Percentiles rank a stretch among this genome's conserved stretches.
Evolutionary conservation across 2,113 vertebrate species (phyloP).

Genomic region (Egretta garzetta): DNA sequence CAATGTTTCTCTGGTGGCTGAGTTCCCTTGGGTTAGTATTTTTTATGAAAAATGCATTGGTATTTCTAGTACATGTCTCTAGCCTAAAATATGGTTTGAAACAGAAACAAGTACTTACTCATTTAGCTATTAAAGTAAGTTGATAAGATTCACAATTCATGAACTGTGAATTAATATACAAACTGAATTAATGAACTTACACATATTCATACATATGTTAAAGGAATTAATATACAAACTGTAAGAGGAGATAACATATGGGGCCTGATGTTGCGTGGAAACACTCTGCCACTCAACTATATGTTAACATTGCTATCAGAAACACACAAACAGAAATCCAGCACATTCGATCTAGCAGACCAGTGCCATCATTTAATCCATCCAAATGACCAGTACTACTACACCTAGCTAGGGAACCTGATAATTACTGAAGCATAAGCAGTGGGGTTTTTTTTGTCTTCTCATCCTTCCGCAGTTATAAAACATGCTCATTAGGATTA

Average conservation of each 20-base stretch:
- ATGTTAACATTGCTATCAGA: not conserved
- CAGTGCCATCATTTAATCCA: conserved; percentile 4
- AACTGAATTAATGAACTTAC: not conserved
- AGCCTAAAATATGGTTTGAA: conserved; percentile 2
- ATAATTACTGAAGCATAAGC: not conserved
- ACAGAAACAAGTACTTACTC: conserved; percentile 22
- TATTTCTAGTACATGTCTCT: not conserved
- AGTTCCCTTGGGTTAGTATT: not conserved
- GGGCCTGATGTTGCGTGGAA: not conserved
- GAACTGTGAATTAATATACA: conserved; percentile 17
- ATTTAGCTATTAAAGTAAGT: conserved; percentile 19
- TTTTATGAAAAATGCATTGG: not conserved
- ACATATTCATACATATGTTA: not conserved
- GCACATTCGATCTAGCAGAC: not conserved
- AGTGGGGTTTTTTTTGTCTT: not conserved
- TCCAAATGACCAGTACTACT: not conserved
- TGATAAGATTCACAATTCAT: conserved; percentile 1
- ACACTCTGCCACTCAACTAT: conserved; percentile 13
- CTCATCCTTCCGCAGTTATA: not conserved
- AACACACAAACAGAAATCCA: not conserved
- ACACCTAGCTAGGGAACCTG: not conserved
- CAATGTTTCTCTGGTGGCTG: not conserved
- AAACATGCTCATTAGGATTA: not conserved
- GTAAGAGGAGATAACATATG: not conserved
- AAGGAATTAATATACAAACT: not conserved